Conservation (phyloP, 2,888 invertebrate species). For the Parasteatoda lunata region DNA sequence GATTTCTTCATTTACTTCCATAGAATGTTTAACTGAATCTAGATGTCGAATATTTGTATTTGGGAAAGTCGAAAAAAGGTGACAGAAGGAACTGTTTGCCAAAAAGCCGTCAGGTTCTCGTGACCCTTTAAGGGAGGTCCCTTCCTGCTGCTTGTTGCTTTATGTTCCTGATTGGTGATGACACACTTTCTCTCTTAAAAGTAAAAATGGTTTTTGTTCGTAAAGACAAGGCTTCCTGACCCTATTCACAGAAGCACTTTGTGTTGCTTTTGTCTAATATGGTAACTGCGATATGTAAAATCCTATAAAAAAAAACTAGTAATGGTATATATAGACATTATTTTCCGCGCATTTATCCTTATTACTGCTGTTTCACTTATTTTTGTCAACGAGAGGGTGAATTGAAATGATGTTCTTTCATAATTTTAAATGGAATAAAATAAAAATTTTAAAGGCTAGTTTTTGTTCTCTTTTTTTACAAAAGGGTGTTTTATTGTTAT, state of each 20-base stretch:
- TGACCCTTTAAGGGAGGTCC: slow-evolving; percentile 52
- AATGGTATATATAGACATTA: slow-evolving; percentile 3
- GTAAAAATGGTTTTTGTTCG: slow-evolving; percentile 25
- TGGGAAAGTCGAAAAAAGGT: slow-evolving; percentile 1
- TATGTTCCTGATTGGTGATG: slow-evolving; percentile 55
- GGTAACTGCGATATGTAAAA: slow-evolving; percentile 7
- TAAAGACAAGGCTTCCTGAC: slow-evolving; percentile 41
- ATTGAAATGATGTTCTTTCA: no score
- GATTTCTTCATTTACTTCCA: no score
- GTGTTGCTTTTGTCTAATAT: slow-evolving; percentile 8
- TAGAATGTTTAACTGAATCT: not conserved
- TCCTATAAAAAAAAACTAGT: not conserved
- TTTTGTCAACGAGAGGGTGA: not conserved
- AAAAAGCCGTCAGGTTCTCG: slow-evolving; percentile 29
- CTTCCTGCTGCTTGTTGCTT: slow-evolving; percentile 29
- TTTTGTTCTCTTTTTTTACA: no score
- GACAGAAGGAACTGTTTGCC: slow-evolving; percentile 19
- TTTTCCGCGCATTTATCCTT: not conserved
- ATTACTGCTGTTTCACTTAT: not conserved
- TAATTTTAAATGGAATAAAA: no score
- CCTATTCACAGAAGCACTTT: slow-evolving; percentile 39
- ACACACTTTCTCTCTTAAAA: slow-evolving; percentile 51
- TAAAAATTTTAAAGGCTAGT: no score
- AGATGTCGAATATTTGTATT: not conserved
- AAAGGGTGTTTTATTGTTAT: no score